phyloP scores from a whole-genome alignment of 2,888 invertebrate species.

The Meandrusa payeni region DNA sequence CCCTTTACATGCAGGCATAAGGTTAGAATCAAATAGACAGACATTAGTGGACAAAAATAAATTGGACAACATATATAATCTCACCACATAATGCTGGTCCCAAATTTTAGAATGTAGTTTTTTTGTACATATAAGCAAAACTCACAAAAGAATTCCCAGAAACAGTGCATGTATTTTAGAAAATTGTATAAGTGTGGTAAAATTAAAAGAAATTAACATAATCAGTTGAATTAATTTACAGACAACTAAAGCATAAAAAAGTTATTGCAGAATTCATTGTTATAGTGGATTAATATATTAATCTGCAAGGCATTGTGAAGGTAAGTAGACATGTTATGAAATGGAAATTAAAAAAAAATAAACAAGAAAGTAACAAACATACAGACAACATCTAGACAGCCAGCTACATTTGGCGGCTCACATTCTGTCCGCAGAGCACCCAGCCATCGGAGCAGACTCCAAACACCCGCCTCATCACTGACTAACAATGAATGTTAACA shows the following conservation, averaged over 20 bases:
- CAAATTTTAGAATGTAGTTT: no score
- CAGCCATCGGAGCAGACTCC: constrained; percentile 79
- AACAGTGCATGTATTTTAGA: no score
- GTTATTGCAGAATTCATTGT: neutral
- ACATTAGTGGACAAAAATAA: no score
- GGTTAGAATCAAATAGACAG: no score
- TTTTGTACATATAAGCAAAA: no score
- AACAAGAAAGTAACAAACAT: constrained; percentile 60
- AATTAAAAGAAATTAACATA: no score
- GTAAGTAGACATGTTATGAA: constrained; percentile 9
- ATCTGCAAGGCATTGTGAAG: neutral
- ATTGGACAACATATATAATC: no score
- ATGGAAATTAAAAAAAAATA: constrained; percentile 35
- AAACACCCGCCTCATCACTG: constrained; percentile 75
- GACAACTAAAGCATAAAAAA: constrained; percentile 1
- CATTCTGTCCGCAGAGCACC: constrained; percentile 77
- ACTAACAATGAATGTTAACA: constrained; percentile 35
- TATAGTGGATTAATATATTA: neutral
- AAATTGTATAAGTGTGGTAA: no score
- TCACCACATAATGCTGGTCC: no score
- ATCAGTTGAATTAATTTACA: neutral
- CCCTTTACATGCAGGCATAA: no score
- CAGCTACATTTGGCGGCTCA: constrained; percentile 63
- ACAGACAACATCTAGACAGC: constrained; percentile 76
- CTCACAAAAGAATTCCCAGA: no score